phyloP scores from a whole-genome alignment of 1,140 invertebrate genomes.

The Drosophila repleta region DNA sequence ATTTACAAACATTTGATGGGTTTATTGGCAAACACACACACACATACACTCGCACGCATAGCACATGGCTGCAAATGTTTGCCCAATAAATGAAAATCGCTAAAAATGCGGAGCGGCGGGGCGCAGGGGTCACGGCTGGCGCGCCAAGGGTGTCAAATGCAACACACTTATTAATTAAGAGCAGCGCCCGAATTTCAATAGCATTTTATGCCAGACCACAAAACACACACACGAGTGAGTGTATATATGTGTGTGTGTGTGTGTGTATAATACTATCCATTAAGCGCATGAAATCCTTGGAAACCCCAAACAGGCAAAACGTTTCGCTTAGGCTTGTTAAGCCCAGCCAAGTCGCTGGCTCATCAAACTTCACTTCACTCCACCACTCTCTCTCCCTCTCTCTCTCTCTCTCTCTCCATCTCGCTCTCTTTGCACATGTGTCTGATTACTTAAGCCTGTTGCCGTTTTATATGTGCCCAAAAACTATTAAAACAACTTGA shows the following conservation, averaged over 20 bases:
- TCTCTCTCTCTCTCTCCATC: not conserved
- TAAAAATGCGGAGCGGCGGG: constrained; percentile 23
- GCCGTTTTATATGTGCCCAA: constrained; percentile 2
- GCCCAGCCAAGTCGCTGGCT: constrained; percentile 13
- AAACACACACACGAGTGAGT: constrained; percentile 41
- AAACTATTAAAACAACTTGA: constrained; percentile 27
- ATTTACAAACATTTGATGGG: constrained; percentile 77
- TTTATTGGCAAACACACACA: constrained; percentile 56
- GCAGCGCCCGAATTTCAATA: constrained; percentile 48
- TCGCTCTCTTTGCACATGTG: not conserved
- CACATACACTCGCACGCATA: constrained; percentile 22
- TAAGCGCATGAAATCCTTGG: constrained; percentile 24
- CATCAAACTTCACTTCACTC: constrained; percentile 11
- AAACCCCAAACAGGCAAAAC: not conserved
- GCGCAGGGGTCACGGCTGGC: not conserved
- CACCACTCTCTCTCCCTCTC: not conserved
- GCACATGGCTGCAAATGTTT: constrained; percentile 68
- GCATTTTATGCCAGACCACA: constrained; percentile 65
- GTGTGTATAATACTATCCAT: constrained; percentile 18
- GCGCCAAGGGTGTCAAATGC: constrained; percentile 42
- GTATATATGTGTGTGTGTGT: not conserved
- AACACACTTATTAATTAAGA: constrained; percentile 79
- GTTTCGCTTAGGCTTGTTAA: constrained; percentile 11
- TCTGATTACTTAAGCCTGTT: constrained; percentile 5
- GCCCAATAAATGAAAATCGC: constrained; percentile 62